A percentile compares a stretch with the other conserved stretches of the same genome.
Evolutionary conservation across 2,113 vertebrate species (phyloP).

Genomic region (Nesogale talazaci): DNA sequence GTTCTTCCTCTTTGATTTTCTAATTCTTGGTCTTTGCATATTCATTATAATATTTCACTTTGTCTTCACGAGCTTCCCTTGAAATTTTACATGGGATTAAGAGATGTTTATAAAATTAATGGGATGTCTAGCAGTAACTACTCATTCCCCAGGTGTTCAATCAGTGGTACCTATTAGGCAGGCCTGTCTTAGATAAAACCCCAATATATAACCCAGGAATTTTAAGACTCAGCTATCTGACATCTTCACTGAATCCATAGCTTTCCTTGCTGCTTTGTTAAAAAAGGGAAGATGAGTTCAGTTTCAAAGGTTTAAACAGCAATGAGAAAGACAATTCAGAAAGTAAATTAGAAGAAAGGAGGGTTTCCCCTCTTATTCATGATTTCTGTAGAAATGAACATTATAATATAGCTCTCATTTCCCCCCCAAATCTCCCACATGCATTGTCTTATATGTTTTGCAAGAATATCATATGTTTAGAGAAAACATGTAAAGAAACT

Average conservation of each 20-base stretch:
- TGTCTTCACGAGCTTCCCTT: too few species aligned
- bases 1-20: too few species aligned
- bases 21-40: too few species aligned
- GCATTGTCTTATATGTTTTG: neutral
- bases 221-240: neutral
- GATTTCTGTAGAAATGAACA: neutral
- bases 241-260: too few species aligned
- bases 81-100: neutral
- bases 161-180: neutral
- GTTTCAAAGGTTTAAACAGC: neutral
- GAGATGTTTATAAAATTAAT: neutral
- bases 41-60: too few species aligned
- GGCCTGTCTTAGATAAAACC: neutral
- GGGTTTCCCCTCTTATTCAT: neutral
- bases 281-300: neutral
- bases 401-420: neutral
- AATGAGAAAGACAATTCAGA: neutral
- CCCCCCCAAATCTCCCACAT: neutral
- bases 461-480: neutral
- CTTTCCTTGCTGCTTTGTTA: neutral
- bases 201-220: rapidly evolving
- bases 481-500: neutral
- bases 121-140: rapidly evolving
- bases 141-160: neutral
- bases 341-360: neutral